Percentiles rank a stretch among this genome's conserved stretches.
These are phyloP conservation scores for Drosophila lowei DNA, from an alignment of 1,140 invertebrate species.

Conservation along the genomic window DNA sequence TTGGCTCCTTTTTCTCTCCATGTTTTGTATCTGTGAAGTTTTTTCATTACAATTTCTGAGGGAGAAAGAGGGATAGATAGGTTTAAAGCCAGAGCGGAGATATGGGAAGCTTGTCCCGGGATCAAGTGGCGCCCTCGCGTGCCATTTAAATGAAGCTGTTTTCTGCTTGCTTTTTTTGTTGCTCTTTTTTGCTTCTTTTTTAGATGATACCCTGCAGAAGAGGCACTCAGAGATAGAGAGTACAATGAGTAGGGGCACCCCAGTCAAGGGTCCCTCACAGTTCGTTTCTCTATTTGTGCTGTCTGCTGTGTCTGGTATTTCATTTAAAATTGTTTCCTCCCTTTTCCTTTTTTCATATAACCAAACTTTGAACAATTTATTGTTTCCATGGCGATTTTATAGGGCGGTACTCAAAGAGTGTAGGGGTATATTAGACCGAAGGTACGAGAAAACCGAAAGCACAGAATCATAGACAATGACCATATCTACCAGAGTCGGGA, in stretches of 20 bases:
- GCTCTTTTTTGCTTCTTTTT: constrained; percentile 36
- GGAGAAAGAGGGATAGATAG: not conserved
- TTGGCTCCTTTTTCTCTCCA: constrained; percentile 22
- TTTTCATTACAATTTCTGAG: constrained; percentile 71
- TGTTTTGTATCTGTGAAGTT: constrained; percentile 54
- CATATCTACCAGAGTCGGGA: no score
- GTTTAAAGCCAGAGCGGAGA: constrained; percentile 3
- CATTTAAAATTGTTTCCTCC: constrained; percentile 57
- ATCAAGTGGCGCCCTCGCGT: constrained; percentile 69
- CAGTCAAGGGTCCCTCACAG: not conserved
- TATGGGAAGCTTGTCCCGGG: not conserved
- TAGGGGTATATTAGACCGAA: no score
- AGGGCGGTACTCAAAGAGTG: not conserved
- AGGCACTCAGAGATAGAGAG: no score
- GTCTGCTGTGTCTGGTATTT: constrained; percentile 61
- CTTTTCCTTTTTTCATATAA: constrained; percentile 18
- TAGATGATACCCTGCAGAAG: no score
- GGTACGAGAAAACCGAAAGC: no score
- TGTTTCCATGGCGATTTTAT: constrained; percentile 55
- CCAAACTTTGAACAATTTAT: constrained; percentile 26
- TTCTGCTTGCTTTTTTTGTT: constrained; percentile 26
- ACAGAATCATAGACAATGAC: no score
- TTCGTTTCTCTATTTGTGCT: constrained; percentile 42
- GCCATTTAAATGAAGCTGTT: constrained; percentile 79
- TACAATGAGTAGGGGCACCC: constrained; percentile 12